These are phyloP conservation scores for Enteromius argenteus DNA, from an alignment of 2,797 vertebrate species.

Conservation along the genomic window DNA sequence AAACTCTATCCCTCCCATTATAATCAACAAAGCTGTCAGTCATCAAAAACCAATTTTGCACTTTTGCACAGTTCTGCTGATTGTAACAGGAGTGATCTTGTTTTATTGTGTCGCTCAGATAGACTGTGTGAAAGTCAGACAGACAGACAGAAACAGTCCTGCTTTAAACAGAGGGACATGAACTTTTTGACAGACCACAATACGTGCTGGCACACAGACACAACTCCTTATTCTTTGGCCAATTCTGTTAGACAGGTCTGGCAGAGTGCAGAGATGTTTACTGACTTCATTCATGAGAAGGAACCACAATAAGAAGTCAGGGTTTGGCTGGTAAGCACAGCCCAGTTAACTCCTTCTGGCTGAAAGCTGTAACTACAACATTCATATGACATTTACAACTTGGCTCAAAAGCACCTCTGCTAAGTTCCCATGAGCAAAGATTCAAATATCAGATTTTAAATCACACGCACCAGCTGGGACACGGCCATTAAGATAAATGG, in stretches of 20 bases:
- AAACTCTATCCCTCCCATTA: conserved; percentile 6
- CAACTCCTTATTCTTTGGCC: not conserved
- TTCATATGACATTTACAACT: conserved; percentile 7
- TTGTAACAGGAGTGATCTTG: conserved; percentile 23
- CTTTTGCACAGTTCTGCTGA: conserved; percentile 27
- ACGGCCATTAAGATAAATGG: not conserved
- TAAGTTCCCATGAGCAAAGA: not conserved
- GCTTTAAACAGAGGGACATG: not conserved
- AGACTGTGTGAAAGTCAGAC: not conserved
- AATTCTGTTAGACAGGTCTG: conserved; percentile 11
- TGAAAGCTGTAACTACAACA: not conserved
- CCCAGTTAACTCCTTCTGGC: not conserved
- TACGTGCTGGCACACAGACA: conserved; percentile 25
- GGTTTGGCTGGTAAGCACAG: not conserved
- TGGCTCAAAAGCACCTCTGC: not conserved
- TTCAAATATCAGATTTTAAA: conserved; percentile 8
- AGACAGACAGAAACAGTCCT: not conserved
- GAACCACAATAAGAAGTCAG: not conserved
- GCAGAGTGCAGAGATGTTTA: conserved; percentile 8
- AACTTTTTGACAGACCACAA: conserved; percentile 19
- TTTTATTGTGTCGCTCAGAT: not conserved
- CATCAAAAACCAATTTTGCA: conserved; percentile 5
- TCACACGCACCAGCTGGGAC: not conserved
- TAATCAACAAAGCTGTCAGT: conserved; percentile 29
- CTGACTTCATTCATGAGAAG: conserved; percentile 9